These are phyloP conservation scores for Dipus sagitta DNA, from an alignment of 2,797 vertebrate species.

Conservation along the genomic window DNA sequence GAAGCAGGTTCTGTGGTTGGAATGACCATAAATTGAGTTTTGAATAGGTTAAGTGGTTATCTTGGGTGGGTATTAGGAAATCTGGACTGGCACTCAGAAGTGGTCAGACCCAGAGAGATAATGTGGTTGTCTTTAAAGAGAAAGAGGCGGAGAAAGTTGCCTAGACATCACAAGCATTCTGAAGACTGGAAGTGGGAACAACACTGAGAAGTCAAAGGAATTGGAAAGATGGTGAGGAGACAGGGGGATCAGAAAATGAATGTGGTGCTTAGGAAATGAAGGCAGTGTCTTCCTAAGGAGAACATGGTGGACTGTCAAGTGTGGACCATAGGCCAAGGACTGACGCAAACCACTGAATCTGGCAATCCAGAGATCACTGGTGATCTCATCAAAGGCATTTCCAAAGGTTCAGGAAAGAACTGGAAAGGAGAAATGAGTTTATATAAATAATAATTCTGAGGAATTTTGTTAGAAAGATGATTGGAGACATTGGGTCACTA, in stretches of 20 bases:
- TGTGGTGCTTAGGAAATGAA: not conserved
- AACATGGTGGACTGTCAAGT: not conserved
- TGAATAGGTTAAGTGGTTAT: not conserved
- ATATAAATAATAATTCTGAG: not conserved
- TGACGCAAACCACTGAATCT: not conserved
- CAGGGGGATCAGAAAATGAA: not conserved
- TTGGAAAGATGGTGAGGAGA: not conserved
- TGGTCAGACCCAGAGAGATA: not conserved
- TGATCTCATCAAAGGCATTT: not conserved
- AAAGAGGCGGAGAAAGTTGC: not conserved
- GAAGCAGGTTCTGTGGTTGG: not conserved
- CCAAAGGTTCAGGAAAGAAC: not conserved
- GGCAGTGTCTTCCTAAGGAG: not conserved
- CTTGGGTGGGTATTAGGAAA: not conserved
- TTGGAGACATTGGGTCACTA: not conserved
- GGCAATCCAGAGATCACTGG: not conserved
- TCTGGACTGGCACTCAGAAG: not conserved
- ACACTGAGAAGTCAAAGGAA: not conserved
- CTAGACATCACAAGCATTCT: not conserved
- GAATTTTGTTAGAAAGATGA: slow-evolving; percentile 3
- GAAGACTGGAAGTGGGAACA: not conserved
- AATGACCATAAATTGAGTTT: not conserved
- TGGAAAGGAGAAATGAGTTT: not conserved
- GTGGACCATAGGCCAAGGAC: not conserved
- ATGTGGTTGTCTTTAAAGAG: not conserved